phyloP scores from a whole-genome alignment of 1,140 invertebrate genomes.

The Papilio polyxenes region DNA sequence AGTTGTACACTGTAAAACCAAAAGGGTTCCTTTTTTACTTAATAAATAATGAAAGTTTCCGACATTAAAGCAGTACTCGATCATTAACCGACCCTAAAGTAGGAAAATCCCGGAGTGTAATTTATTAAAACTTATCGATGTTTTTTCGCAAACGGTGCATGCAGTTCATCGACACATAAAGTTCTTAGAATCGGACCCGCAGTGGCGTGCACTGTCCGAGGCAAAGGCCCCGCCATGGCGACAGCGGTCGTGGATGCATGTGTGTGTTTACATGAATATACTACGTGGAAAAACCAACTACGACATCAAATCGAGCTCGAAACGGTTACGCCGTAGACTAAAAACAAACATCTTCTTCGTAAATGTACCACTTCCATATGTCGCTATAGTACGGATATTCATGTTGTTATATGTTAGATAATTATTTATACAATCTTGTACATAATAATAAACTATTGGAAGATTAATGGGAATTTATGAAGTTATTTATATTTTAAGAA shows the following conservation, averaged over 20 bases:
- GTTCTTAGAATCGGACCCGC: constrained; percentile 48
- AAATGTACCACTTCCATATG: constrained; percentile 1
- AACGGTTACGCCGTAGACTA: constrained; percentile 9
- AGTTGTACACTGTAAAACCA: neutral
- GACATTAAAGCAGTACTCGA: neutral
- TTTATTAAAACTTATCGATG: constrained; percentile 43
- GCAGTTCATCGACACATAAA: constrained; percentile 47
- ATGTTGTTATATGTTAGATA: neutral
- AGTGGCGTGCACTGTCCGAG: constrained; percentile 52
- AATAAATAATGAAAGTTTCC: constrained; percentile 10
- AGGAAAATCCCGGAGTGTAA: constrained; percentile 26
- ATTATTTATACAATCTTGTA: neutral
- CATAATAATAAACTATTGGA: neutral
- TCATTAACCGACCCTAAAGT: constrained; percentile 3
- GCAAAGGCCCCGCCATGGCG: constrained; percentile 46
- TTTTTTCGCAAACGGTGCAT: constrained; percentile 38
- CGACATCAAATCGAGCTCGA: constrained; percentile 36
- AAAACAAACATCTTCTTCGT: constrained; percentile 9
- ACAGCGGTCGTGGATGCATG: constrained; percentile 40
- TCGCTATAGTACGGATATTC: neutral
- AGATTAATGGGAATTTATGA: neutral
- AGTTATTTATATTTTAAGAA: neutral
- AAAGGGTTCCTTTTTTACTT: neutral
- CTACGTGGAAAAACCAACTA: constrained; percentile 37
- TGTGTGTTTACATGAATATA: constrained; percentile 47